These are phyloP conservation scores for Enhydra lutris DNA, from an alignment of 2,113 vertebrate genomes.

Conservation along the genomic window DNA sequence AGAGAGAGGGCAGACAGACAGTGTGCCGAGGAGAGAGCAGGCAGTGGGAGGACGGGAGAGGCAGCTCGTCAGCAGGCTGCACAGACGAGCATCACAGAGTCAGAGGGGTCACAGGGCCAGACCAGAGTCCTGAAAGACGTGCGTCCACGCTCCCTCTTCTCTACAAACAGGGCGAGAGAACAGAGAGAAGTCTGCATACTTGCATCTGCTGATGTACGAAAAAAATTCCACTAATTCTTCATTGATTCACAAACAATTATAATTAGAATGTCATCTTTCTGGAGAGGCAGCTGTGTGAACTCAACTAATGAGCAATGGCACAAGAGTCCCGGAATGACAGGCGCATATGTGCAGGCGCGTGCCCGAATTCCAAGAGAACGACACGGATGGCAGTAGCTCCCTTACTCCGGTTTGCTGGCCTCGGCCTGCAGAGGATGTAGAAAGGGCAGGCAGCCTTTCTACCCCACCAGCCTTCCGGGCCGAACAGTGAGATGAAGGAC, in stretches of 20 bases:
- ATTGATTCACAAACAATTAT: neutral
- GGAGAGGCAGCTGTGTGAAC: neutral
- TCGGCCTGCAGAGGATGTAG: too few species aligned
- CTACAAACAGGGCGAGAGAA: neutral
- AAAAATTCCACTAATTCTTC: constrained; percentile 36
- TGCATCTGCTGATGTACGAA: neutral
- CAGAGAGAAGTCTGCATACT: neutral
- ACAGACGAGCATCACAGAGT: rapidly evolving
- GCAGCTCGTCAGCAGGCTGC: neutral
- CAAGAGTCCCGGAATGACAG: neutral
- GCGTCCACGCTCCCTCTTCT: neutral
- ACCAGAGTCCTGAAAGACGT: neutral
- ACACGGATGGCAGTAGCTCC: neutral
- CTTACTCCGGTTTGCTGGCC: neutral
- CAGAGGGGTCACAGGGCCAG: neutral
- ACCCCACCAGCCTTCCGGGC: neutral
- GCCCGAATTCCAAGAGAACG: neutral
- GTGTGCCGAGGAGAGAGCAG: neutral
- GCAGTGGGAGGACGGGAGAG: too few species aligned
- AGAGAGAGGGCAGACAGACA: neutral
- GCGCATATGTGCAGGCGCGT: neutral
- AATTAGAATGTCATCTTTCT: neutral
- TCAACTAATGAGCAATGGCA: neutral
- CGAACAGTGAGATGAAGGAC: neutral
- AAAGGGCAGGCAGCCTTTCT: neutral